A percentile compares a stretch with the other conserved stretches of the same genome.
Evolutionary conservation across 2,113 vertebrate species (phyloP).

Genomic region (Tympanuchus pallidicinctus): DNA sequence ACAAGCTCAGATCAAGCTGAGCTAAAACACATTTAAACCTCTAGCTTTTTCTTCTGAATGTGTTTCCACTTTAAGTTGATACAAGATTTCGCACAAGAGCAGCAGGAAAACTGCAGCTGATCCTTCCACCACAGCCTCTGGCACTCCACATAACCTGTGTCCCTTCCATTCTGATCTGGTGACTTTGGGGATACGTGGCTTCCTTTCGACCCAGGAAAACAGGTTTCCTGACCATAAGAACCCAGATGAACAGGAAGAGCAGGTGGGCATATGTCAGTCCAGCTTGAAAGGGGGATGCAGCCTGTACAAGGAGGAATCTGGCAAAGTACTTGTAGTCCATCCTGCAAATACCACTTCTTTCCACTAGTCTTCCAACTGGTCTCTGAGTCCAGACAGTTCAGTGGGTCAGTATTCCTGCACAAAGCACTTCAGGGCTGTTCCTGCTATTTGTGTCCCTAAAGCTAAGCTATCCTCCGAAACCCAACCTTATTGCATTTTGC

Average conservation of each 20-base stretch:
- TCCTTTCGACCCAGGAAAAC: background rate
- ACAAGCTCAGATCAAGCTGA: rapidly evolving
- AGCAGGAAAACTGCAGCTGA: background rate
- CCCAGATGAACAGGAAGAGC: background rate
- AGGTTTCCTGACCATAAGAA: background rate
- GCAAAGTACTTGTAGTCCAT: background rate
- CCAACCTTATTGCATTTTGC: background rate
- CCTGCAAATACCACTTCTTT: background rate
- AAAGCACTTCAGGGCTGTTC: background rate
- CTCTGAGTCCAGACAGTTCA: background rate
- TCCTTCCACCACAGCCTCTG: rapidly evolving
- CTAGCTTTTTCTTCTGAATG: background rate
- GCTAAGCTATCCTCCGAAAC: background rate
- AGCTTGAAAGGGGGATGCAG: rapidly evolving
- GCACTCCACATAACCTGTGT: background rate
- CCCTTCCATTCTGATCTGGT: background rate
- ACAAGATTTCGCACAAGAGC: background rate
- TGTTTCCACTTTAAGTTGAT: background rate
- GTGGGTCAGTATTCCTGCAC: rapidly evolving
- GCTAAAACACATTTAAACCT: background rate
- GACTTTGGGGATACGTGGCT: background rate
- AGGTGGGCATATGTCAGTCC: rapidly evolving
- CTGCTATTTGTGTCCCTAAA: background rate
- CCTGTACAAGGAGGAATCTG: background rate
- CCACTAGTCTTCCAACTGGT: background rate